Base-by-base conservation (phyloP, 2,888 invertebrate species). In the Rhagonycha fulva region DNA sequence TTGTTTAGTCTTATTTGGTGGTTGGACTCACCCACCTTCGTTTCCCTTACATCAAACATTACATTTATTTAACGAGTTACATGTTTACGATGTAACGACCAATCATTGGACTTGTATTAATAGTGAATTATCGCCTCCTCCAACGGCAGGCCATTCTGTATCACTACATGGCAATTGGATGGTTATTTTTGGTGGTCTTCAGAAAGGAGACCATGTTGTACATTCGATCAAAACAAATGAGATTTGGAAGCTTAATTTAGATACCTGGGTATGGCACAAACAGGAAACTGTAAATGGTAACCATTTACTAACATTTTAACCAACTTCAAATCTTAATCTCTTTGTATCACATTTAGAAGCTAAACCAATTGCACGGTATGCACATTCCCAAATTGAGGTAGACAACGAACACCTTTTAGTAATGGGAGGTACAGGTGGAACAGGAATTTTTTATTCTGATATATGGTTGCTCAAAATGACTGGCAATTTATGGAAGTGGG, bases 131-230 rank as follows among this genome's bases (percentile, higher is more conserved):
- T 91, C 91, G 76, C 93, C 95, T 60, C 95, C 95, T 47, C 93
- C 95, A 2, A 94, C 94, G 87, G 98, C 98, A 12, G 98, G 98
- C 0, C 98, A 98, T 88, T 97, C 97, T 9, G 98, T 96, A 10
- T 94, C 95, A 61, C 92, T 98, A 75, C 93, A 95, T 84, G 92
- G 92, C 71, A 92, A 95, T 87, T 91, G 91, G 84, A 96, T 96
- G 96, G 91, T 96, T 75, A 91, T 96, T 26, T 96, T 96, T 89
- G 88, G 88, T 9, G 88, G 88, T 19, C 79, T 88, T 68, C 87
- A 87, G 75, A 85, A 86, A 77, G 85, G 86, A 10, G 83, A 81
- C 74, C 84, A 83, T 72, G 86, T 85, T 30, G 87, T 88, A 11
- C 88, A 88, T 81, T 87, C 87, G 76, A 87, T 86, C 69, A 87